Base-by-base conservation (phyloP, 1,140 invertebrate genomes). In the Glossosoma conforme region DNA sequence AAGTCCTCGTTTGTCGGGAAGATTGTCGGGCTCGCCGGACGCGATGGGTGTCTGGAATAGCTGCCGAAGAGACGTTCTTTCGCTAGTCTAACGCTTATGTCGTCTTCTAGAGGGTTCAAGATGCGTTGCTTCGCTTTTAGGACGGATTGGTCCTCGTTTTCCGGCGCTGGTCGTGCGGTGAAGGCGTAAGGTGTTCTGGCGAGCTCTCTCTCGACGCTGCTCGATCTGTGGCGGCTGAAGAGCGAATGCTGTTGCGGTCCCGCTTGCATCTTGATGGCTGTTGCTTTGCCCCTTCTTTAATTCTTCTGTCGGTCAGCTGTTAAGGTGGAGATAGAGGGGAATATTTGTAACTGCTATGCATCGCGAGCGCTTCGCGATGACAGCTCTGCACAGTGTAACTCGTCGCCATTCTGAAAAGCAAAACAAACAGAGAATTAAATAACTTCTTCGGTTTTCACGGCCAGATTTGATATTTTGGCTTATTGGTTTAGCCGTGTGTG, bases 101-200 rank as follows among this genome's bases (percentile, higher is more conserved):
- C 53, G 36, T 56, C 57, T 32, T 59, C 57, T 36, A 56, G 52
- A 2, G 52, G 52, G n/a, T 56, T 49, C 13, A 55, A 24, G 9
- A 59, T 37, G 3, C 44, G 46, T 28, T 56, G 49, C 18, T 46
- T 52, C 6, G 57, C 52, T 32, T 42, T 37, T 30, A 17, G 20
- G 4, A 42, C 11, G 58, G 50, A 24, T 61, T 58, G n/a, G 67
- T 60, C 10, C 70, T 68, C 0, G 67, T 70, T 2, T 70, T 69
- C 25, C 69, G 67, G 10, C n/a, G 70, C 55, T n/a, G 2, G 21
- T 13, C 37, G 65, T 61, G 56, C 47, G 0, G 67, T 64, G 65
- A 75, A 75, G 24, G 72, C 72, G 58, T 75, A 75, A 10, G 72
- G 72, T 37, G 72, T 75, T 45, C 72, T 74, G 1, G 72, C 70